Conservation (phyloP, 2,797 vertebrate species). For the Melopsittacus undulatus region DNA sequence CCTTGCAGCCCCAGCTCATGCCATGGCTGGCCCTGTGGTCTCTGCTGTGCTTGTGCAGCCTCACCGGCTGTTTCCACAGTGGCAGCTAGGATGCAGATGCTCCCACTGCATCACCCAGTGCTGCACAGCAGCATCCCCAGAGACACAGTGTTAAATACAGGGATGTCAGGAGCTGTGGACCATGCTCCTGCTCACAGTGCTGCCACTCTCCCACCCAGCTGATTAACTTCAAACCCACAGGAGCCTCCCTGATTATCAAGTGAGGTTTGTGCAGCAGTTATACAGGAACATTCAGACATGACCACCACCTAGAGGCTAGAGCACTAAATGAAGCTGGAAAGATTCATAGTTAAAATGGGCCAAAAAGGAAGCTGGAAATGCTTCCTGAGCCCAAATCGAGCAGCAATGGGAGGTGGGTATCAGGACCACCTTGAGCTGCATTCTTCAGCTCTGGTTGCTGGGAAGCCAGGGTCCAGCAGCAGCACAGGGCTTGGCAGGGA, state of each 20-base stretch:
- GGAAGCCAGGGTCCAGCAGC: neutral
- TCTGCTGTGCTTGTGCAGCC: neutral
- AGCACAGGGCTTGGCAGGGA: neutral
- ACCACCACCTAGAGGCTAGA: slow-evolving; percentile 24
- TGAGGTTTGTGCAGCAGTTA: neutral
- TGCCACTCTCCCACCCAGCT: neutral
- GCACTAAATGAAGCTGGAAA: neutral
- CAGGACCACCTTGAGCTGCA: neutral
- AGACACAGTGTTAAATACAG: accelerated
- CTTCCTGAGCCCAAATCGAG: accelerated
- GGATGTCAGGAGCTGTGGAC: neutral
- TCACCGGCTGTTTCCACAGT: neutral
- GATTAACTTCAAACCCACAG: neutral
- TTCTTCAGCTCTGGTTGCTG: neutral
- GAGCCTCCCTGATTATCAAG: neutral
- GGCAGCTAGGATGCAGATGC: neutral
- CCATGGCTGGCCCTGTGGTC: neutral
- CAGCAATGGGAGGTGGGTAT: neutral
- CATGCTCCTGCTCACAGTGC: accelerated
- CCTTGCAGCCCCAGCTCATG: neutral
- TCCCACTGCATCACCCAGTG: neutral
- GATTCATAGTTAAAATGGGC: neutral
- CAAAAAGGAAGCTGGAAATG: neutral
- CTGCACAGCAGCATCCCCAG: neutral
- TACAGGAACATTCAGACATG: neutral